These are phyloP conservation scores for Acleris emargana DNA, from an alignment of 2,888 invertebrate species.

Conservation along the genomic window DNA sequence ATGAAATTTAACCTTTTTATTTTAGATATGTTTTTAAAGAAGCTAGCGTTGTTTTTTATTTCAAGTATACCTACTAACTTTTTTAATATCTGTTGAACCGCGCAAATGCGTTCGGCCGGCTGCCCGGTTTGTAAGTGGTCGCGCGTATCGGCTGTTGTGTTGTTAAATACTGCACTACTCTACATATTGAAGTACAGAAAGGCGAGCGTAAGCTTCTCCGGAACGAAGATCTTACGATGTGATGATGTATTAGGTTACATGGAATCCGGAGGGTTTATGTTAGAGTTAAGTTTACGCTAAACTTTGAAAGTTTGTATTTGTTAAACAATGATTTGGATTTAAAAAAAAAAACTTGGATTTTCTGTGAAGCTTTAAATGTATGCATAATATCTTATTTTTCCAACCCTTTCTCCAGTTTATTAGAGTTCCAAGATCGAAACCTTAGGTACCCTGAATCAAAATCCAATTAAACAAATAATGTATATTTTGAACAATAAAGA, in stretches of 20 bases:
- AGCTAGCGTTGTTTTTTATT: not conserved
- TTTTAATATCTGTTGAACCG: conserved; percentile 47
- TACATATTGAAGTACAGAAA: conserved; percentile 71
- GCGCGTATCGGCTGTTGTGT: conserved; percentile 68
- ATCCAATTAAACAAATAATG: no score
- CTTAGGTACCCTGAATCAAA: no score
- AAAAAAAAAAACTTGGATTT: no score
- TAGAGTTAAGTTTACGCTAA: not conserved
- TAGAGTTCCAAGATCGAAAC: no score
- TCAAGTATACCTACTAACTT: conserved; percentile 49
- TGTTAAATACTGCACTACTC: conserved; percentile 80
- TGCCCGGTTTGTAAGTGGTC: conserved; percentile 72
- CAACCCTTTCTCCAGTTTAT: no score
- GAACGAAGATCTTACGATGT: conserved; percentile 35
- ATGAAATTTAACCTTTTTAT: not conserved
- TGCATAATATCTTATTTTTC: no score
- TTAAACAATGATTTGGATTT: no score
- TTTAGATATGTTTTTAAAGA: conserved; percentile 24
- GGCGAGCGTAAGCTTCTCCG: conserved; percentile 48
- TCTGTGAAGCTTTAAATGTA: no score
- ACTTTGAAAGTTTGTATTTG: not conserved
- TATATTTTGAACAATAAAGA: no score
- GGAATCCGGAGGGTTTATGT: not conserved
- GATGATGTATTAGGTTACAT: not conserved
- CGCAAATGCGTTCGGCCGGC: conserved; percentile 68